A percentile compares a stretch with the other conserved stretches of the same genome.
These are phyloP conservation scores for Caenorhabditis uteleia DNA, from an alignment of 2,888 invertebrate genomes.

Conservation along the genomic window DNA sequence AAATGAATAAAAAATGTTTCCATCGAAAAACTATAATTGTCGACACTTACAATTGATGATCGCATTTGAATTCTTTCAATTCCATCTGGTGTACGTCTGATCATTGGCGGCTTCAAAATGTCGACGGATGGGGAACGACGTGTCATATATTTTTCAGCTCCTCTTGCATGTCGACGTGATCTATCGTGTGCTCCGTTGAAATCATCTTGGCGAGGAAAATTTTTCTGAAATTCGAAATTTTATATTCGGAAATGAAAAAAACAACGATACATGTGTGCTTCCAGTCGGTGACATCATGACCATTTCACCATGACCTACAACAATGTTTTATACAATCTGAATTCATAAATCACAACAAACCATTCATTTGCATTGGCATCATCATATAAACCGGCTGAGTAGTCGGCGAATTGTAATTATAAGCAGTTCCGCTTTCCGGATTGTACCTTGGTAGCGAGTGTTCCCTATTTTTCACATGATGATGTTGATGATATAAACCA, in stretches of 20 bases:
- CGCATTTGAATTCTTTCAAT: conserved; percentile 15
- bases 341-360: conserved; percentile 2
- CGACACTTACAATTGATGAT: conserved; percentile 18
- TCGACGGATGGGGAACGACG: conserved; percentile 38
- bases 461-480: conserved; percentile 14
- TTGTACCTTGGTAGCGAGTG: conserved; percentile 29
- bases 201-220: too few species aligned
- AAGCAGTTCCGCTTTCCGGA: conserved; percentile 10
- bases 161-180: too few species aligned
- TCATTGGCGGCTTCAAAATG: conserved; percentile 18
- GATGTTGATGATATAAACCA: too few species aligned
- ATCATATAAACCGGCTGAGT: conserved; percentile 44
- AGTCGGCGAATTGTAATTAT: conserved; percentile 20
- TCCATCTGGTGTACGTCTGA: conserved; percentile 32
- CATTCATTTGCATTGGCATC: conserved; percentile 50
- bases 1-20: too few species aligned
- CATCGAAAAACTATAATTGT: neutral
- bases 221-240: too few species aligned
- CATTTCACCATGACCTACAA: conserved; percentile 40
- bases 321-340: neutral
- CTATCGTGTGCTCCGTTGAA: too few species aligned
- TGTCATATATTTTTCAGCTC: conserved; percentile 32
- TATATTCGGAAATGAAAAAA: neutral
- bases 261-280: conserved; percentile 3
- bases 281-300: conserved; percentile 26